Base-by-base conservation (phyloP, 2,888 invertebrate genomes). In the Caenorhabditis auriculariae region DNA sequence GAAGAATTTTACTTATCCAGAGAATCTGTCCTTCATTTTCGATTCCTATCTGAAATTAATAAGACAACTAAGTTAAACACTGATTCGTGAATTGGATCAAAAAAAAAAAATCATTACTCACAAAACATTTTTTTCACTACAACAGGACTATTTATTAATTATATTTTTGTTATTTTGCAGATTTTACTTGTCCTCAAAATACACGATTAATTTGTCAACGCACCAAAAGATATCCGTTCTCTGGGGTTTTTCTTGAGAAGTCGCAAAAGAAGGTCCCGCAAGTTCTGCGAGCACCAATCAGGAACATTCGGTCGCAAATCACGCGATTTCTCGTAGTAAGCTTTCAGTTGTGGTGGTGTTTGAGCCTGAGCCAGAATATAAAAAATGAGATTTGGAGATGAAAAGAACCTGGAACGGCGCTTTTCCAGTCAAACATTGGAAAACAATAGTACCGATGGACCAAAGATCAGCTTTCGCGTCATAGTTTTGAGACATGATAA, bases 381-480 rank as follows among this genome's bases (percentile, higher is more conserved):
- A 9, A 5, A 27, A 57, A 54, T 35, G 23, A 21, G 19, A 26
- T 9, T 24, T 35, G n/a, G 27, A 12, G 28, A 32, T n/a, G 29
- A 2, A 24, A 44, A n/a, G 9, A 32, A n/a, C 82, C 64, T 81
- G 79, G 85, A 99, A 99, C 28, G 98, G 98, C 37, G 98, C 98
- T 84, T 93, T 93, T 64, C 96, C 95, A 26, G 94, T 95, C 69
- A 99, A 87, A 85, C 98, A 98, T 84, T 95, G 94, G 85, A 91
- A 95, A 59, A 98, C 91, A 77, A 99, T 99, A 19, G 96, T 98
- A 52, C 98, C 98, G 76, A 98, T 87, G 72, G 95, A 95, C 96
- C 98, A 98, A 58, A 98, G 87, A 85, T 98, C 98, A 9, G 98
- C 98, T 86, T 98, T 98, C 52, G 94, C 95, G 84, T 94, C 94